Percentiles rank a stretch among this genome's conserved stretches.
Conservation (phyloP, 92 coral and sea anemone species). For the Actinernus sp. region DNA sequence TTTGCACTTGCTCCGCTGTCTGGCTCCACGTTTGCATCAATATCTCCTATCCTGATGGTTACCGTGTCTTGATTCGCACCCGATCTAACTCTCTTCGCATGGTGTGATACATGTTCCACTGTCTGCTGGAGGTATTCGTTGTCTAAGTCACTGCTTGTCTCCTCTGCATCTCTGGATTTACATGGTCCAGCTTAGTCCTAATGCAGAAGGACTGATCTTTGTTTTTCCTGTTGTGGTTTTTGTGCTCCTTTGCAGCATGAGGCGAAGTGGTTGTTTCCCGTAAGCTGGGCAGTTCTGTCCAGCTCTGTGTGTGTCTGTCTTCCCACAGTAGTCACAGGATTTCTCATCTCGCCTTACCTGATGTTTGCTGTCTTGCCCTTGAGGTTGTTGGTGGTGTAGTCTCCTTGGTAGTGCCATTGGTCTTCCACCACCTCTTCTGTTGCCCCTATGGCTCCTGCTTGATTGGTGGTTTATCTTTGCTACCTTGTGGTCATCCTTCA, state of each 20-base stretch:
- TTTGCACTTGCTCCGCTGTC: too few species aligned
- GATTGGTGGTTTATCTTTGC: slow-evolving; percentile 16
- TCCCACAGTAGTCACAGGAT: slow-evolving; percentile 56
- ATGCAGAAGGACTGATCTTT: neutral
- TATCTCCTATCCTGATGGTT: slow-evolving; percentile 54
- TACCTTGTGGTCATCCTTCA: too few species aligned
- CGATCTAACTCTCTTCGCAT: slow-evolving; percentile 34
- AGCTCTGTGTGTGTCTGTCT: slow-evolving; percentile 50
- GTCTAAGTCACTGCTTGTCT: neutral
- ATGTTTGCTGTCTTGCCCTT: slow-evolving; percentile 4
- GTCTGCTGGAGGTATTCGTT: too few species aligned
- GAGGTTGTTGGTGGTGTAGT: slow-evolving; percentile 1
- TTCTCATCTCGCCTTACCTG: slow-evolving; percentile 3
- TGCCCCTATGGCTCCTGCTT: neutral
- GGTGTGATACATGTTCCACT: too few species aligned
- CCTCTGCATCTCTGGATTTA: neutral
- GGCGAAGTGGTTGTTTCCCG: slow-evolving; percentile 60
- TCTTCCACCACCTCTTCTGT: slow-evolving; percentile 1
- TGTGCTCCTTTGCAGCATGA: slow-evolving; percentile 35
- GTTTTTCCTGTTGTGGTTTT: too few species aligned
- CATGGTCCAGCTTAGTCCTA: too few species aligned
- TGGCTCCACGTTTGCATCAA: too few species aligned
- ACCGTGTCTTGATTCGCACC: slow-evolving; percentile 52
- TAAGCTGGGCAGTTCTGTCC: slow-evolving; percentile 64
- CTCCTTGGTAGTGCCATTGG: neutral